Percentiles rank a stretch among this genome's conserved stretches.
These are phyloP conservation scores for Nymphalis polychloros DNA, from an alignment of 2,888 invertebrate genomes.

Conservation along the genomic window DNA sequence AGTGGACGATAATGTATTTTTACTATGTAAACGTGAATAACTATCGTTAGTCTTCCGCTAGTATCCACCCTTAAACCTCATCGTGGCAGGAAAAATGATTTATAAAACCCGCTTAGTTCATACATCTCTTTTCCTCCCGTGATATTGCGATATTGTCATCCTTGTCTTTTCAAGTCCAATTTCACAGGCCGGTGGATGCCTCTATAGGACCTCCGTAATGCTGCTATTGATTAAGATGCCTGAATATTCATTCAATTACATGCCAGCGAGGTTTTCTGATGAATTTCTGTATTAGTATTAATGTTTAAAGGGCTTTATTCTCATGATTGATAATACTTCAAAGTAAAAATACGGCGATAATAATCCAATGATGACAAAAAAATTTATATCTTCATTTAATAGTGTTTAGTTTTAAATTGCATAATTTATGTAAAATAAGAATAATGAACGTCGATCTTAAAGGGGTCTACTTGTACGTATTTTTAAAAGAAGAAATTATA, in stretches of 20 bases:
- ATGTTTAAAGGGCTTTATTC: slow-evolving; percentile 34
- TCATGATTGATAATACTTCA: neutral
- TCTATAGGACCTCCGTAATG: slow-evolving; percentile 71
- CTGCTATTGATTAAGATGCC: slow-evolving; percentile 79
- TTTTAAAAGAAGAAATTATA: too few relatives aligned
- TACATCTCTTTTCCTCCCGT: slow-evolving; percentile 51
- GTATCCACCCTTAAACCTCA: slow-evolving; percentile 59
- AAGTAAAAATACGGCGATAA: neutral
- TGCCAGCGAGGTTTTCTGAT: slow-evolving; percentile 65
- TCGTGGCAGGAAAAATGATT: slow-evolving; percentile 78
- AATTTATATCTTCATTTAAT: too few relatives aligned
- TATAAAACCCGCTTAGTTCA: slow-evolving; percentile 67
- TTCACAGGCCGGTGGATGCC: slow-evolving; percentile 76
- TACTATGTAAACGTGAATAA: slow-evolving; percentile 13
- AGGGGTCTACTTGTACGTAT: too few relatives aligned
- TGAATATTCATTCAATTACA: slow-evolving; percentile 81
- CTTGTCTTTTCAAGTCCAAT: slow-evolving; percentile 71
- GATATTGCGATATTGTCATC: slow-evolving; percentile 46
- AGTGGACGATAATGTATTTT: too few relatives aligned
- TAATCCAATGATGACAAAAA: too few relatives aligned
- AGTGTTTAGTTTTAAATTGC: too few relatives aligned
- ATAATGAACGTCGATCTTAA: too few relatives aligned
- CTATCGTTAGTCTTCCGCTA: slow-evolving; percentile 42
- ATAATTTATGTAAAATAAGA: too few relatives aligned
- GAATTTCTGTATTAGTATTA: slow-evolving; percentile 52